These are phyloP conservation scores for Vollenhovia emeryi DNA, from an alignment of 1,140 invertebrate species.

Conservation along the genomic window DNA sequence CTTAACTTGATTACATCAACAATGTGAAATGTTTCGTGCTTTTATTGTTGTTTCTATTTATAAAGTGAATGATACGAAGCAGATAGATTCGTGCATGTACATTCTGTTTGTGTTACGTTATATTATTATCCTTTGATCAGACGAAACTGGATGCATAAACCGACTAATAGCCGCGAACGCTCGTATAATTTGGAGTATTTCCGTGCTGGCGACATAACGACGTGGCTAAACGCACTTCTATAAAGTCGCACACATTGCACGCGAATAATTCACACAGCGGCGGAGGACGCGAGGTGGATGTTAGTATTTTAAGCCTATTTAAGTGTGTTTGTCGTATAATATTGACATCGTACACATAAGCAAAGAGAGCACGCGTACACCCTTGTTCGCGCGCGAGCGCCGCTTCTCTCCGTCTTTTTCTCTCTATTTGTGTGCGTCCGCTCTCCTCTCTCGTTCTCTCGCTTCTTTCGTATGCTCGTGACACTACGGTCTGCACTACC, in stretches of 20 bases:
- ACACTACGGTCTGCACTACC: constrained; percentile 32
- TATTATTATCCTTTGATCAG: background rate
- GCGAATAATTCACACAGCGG: constrained; percentile 80
- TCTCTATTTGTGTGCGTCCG: background rate
- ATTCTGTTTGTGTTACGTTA: background rate
- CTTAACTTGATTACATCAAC: background rate
- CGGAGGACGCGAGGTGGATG: constrained; percentile 80
- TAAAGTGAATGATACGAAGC: background rate
- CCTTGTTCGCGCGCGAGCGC: constrained; percentile 56
- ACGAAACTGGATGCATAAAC: background rate
- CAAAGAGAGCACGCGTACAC: constrained; percentile 78
- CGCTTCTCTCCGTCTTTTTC: constrained; percentile 13
- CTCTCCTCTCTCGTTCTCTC: background rate
- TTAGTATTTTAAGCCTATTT: constrained; percentile 86
- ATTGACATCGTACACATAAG: constrained; percentile 84
- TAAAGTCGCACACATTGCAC: constrained; percentile 78
- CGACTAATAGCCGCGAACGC: background rate
- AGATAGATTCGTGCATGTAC: no score
- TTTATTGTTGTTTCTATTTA: background rate
- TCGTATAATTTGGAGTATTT: constrained; percentile 41
- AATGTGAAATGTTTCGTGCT: background rate
- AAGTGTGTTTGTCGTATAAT: constrained; percentile 86
- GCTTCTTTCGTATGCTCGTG: constrained; percentile 25
- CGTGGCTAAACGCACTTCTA: constrained; percentile 80
- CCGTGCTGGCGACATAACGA: constrained; percentile 64